A percentile compares a stretch with the other conserved stretches of the same genome.
Evolutionary conservation across 1,140 invertebrate species (phyloP).

Genomic region (Nilaparvata lugens): DNA sequence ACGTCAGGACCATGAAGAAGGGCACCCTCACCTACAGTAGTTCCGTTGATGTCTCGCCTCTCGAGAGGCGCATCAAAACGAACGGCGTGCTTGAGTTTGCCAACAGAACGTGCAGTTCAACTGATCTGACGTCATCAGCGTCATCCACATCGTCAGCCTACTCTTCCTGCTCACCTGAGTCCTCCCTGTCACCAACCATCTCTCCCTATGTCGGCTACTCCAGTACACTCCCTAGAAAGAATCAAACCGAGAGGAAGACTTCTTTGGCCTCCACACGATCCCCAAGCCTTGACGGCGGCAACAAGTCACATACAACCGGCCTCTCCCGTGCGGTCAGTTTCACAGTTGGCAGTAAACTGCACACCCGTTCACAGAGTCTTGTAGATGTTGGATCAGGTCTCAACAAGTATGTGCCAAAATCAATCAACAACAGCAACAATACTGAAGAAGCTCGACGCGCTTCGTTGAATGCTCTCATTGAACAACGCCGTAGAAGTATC

Average conservation of each 20-base stretch:
- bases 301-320: neutral
- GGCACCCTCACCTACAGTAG: constrained; percentile 20
- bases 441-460: constrained; percentile 35
- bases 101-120: constrained; percentile 34
- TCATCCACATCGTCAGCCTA: constrained; percentile 23
- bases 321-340: constrained; percentile 22
- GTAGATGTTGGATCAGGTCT: constrained; percentile 25
- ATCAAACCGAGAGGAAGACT: constrained; percentile 6
- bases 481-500: constrained; percentile 67
- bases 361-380: constrained; percentile 29
- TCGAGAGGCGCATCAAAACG: neutral
- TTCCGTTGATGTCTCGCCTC: constrained; percentile 21
- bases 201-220: constrained; percentile 18
- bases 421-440: neutral
- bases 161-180: constrained; percentile 26
- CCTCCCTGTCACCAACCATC: constrained; percentile 32
- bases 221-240: constrained; percentile 25
- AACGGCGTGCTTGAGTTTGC: constrained; percentile 21
- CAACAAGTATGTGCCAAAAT: constrained; percentile 13
- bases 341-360: constrained; percentile 20
- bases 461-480: constrained; percentile 56
- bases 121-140: constrained; percentile 31
- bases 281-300: neutral
- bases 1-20: constrained; percentile 15
- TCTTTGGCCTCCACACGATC: neutral